Percentiles rank a stretch among this genome's conserved stretches.
phyloP scores from a whole-genome alignment of 2,113 vertebrate species.

The Lophura nycthemera region DNA sequence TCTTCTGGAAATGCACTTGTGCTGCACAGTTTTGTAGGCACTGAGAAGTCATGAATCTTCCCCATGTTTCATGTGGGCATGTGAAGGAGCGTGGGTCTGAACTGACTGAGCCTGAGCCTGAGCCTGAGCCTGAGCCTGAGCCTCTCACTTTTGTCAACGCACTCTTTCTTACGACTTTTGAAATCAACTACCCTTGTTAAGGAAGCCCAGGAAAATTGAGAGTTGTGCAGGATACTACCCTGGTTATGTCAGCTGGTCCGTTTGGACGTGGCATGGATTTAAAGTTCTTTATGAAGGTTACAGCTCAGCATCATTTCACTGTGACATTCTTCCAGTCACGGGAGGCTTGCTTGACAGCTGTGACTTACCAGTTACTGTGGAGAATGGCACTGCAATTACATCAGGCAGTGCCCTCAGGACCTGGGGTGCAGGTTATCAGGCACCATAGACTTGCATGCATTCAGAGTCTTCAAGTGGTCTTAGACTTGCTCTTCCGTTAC shows the following conservation, averaged over 20 bases:
- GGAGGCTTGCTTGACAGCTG: too few relatives aligned
- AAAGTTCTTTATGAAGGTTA: neutral
- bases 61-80: rapidly evolving
- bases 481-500: too few relatives aligned
- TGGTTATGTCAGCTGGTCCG: rapidly evolving
- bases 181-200: neutral
- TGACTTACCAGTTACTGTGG: too few relatives aligned
- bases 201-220: rapidly evolving
- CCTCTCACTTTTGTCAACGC: neutral
- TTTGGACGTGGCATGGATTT: neutral
- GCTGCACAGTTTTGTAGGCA: neutral
- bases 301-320: neutral
- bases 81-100: too few relatives aligned
- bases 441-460: too few relatives aligned
- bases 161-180: neutral
- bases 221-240: neutral
- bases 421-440: too few relatives aligned
- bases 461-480: too few relatives aligned
- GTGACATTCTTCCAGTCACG: too few relatives aligned
- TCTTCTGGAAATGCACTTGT: neutral
- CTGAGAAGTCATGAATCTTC: neutral
- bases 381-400: too few relatives aligned
- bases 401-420: too few relatives aligned
- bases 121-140: neutral
- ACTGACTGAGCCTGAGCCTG: too few relatives aligned